Base-by-base conservation (phyloP, 2,113 vertebrate species). In the Pachypanchax playfairii region DNA sequence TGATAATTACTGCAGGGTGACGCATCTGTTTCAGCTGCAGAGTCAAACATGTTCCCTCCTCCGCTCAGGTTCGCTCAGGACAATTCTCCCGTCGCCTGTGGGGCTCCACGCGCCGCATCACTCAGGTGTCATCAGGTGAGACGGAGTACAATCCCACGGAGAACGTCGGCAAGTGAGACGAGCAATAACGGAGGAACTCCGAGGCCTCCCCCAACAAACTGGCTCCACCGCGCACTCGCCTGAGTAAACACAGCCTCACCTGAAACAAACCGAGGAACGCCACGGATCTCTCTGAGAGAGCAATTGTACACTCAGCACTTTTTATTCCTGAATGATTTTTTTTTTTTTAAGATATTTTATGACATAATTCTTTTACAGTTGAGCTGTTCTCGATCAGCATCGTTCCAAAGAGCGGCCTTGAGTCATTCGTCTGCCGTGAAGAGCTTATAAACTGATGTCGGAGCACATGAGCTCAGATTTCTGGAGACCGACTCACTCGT, bases 101-200 rank as follows among this genome's bases (percentile, higher is more conserved):
- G 95, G 91, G 95, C 2, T 95, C 94, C 36, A 94, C 93, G 0
- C 91, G 94, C 12, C 93, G 96, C 15, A 96, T 98, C 85, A 94
- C 93, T 60, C 96, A 96, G 86, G 94, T 98, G 66, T 98, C 96
- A 0, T 91, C 96, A 0, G 95, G 96, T 1, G 96, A 97, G 90
- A 97, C 96, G 0, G 96, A 98, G 13, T 98, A 98, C 90, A 93
- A 92, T 74, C 91, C 94, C 0, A 10, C 28, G 0, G 93, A 95
- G 73, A 78, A 84, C 18, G 18, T 73, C 15, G 70, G 70, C 33
- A 88, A 92, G 56, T 92, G 80, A 92, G 57, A 55, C 1, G 64
- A 70, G 55, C 41, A 1, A 44, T 14, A 15, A 21, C 13, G 36
- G 61, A 67, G 39, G 28, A 71, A 41, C 54, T 49, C 21, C 21